Conservation (phyloP, 2,797 vertebrate species). For the Anomalospiza imberbis region DNA sequence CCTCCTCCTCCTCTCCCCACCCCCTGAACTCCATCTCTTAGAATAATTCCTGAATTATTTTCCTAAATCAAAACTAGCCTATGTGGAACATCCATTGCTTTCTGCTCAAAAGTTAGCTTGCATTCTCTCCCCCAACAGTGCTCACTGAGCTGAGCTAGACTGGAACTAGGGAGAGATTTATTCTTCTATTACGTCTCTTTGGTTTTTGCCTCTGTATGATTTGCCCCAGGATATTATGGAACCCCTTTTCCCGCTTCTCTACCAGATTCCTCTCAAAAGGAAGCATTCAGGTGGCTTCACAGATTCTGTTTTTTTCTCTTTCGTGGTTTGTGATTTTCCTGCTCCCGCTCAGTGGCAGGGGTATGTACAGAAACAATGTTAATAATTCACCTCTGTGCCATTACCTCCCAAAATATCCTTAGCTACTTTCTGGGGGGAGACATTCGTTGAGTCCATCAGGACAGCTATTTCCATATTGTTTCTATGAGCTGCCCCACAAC, state of each 20-base stretch:
- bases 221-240: not conserved
- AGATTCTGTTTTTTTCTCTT: not conserved
- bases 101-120: not conserved
- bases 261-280: not conserved
- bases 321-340: not conserved
- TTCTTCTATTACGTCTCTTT: not conserved
- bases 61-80: not conserved
- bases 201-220: not conserved
- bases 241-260: not conserved
- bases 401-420: not conserved
- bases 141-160: not conserved
- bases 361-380: not conserved
- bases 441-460: not conserved
- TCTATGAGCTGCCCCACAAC: not conserved
- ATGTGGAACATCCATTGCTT: not conserved
- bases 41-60: not conserved
- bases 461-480: not conserved
- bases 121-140: not conserved
- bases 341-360: not conserved
- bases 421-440: not conserved
- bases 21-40: not conserved
- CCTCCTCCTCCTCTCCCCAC: not conserved
- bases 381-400: not conserved
- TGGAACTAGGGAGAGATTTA: not conserved
- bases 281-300: not conserved